Evolutionary conservation across 2,888 invertebrate species (phyloP).

Genomic region (Tortrix viridana): DNA sequence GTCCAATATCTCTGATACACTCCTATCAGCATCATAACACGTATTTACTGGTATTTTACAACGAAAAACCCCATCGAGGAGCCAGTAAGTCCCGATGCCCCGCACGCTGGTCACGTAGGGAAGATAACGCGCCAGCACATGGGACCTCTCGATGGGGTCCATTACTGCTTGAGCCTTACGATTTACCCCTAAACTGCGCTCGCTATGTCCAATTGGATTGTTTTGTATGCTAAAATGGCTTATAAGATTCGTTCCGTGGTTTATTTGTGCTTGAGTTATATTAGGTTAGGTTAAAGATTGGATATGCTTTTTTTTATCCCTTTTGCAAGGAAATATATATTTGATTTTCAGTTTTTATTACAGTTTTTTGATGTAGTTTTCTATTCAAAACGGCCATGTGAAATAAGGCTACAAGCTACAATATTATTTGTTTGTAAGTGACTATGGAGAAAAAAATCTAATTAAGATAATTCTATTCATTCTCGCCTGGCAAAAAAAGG

Average conservation of each 20-base stretch:
- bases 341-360: no score
- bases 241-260: conserved; percentile 18
- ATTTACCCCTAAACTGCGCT: conserved; percentile 47
- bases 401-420: no score
- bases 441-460: no score
- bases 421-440: no score
- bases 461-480: no score
- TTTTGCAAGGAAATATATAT: no score
- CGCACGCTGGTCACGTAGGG: conserved; percentile 58
- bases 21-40: conserved; percentile 19
- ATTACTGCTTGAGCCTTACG: conserved; percentile 51
- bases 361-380: no score
- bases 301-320: no score
- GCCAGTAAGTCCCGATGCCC: conserved; percentile 45
- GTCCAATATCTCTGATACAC: neutral
- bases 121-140: conserved; percentile 54
- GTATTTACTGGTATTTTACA: conserved; percentile 34
- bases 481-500: no score
- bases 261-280: conserved; percentile 2
- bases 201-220: conserved; percentile 28
- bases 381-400: no score
- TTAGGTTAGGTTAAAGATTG: neutral
- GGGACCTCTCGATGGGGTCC: conserved; percentile 53
- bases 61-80: conserved; percentile 44
- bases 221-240: conserved; percentile 17